Evolutionary conservation across 2,113 vertebrate genomes (phyloP), one percentile per base, ranked within the genome.

Genomic region (Stegostoma tigrinum): DNA sequence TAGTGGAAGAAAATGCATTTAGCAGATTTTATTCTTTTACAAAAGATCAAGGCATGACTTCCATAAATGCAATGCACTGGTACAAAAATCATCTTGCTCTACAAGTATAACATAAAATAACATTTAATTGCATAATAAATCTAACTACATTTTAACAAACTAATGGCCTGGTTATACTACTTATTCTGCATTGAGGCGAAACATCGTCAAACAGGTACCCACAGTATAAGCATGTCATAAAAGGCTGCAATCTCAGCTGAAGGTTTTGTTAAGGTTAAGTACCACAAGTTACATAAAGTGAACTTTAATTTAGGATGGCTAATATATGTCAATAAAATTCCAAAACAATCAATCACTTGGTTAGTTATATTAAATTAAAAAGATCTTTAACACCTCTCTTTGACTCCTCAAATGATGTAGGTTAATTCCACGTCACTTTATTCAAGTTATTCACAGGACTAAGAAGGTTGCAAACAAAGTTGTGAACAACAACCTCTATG

Each of bases 111-210:
- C 61, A 67, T 93, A 93, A 93, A 93, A 93, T 93, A 93, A 67
- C n/a, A 67, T 93, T 93, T 93, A 93, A 93, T 93, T 93, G 89
- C 61, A 67, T 21, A 91, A 66, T 93, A 93, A 93, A 93, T 93
- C 89, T 93, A 38, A 93, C n/a, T 93, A 34, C 89, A 93, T 66
- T 93, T 93, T 93, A 93, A 93, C 89, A 67, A 93, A 93, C 89
- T 66, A 93, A 93, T 93, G 89, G 17, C 64, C 89, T 93, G 89
- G 89, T 93, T 93, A 93, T 66, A 67, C 89, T 66, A 93, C 89
- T 66, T 34, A 19, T 93, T 93, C 64, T n/a, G 61, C 61, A 66
- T 12, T 38, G 61, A 91, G 89, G 61, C 34, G n/a, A 93, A 67
- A 19, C 89, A 2, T 17, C 21, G 6, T 66, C 17, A 93, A 61